phyloP scores from a whole-genome alignment of 2,797 vertebrate genomes.

The Sebastes melanostomus region DNA sequence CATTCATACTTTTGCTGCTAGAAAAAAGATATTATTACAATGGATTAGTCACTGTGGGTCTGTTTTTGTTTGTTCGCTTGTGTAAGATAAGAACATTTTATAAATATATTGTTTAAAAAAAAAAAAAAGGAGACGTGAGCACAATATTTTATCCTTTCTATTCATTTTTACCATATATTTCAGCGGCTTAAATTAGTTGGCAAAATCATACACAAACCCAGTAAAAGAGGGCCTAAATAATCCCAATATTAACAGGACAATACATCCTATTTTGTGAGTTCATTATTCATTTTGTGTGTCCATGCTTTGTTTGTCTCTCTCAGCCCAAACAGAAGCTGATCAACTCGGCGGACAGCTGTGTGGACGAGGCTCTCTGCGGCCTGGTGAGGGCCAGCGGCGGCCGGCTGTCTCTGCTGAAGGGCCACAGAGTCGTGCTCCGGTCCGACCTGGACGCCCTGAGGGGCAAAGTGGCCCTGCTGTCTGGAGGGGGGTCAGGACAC shows the following conservation, averaged over 20 bases:
- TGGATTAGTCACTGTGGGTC: too few relatives aligned
- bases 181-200: neutral
- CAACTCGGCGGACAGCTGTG: conserved; percentile 84
- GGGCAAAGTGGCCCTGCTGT: conserved; percentile 89
- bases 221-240: neutral
- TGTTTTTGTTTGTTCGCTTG: too few relatives aligned
- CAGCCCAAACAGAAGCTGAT: conserved; percentile 86
- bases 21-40: too few relatives aligned
- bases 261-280: neutral
- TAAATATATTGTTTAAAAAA: too few relatives aligned
- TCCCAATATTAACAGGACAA: neutral
- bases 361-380: conserved; percentile 88
- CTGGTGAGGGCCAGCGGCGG: conserved; percentile 78
- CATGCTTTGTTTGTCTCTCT: neutral
- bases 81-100: too few relatives aligned
- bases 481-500: conserved; percentile 93
- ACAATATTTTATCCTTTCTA: neutral
- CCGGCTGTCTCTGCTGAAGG: conserved; percentile 81
- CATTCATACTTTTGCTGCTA: too few relatives aligned
- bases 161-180: neutral
- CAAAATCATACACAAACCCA: neutral
- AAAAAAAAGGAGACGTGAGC: too few relatives aligned
- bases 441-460: conserved; percentile 81
- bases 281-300: rapidly evolving
- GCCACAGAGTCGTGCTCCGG: conserved; percentile 88